phyloP scores from a whole-genome alignment of 2,888 invertebrate genomes.

The Heliconius aoede region DNA sequence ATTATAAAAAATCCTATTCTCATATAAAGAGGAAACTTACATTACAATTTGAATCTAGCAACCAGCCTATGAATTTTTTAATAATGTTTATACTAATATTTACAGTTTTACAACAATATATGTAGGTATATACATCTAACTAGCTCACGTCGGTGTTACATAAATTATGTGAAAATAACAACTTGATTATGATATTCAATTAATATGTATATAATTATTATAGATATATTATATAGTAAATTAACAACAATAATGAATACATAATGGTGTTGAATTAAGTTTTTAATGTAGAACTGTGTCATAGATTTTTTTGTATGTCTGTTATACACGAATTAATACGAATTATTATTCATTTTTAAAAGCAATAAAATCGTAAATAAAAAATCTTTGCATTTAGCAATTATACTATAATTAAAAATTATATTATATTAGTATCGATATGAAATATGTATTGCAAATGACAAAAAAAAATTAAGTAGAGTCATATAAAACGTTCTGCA shows the following conservation, averaged over 20 bases:
- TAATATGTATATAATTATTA: background rate
- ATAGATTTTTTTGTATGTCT: background rate
- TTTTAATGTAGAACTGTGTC: background rate
- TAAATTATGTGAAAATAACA: constrained; percentile 28
- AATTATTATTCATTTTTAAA: no score
- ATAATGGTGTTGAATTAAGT: background rate
- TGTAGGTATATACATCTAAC: constrained; percentile 45
- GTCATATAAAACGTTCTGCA: background rate
- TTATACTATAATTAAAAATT: background rate
- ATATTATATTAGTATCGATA: background rate
- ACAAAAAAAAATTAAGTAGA: background rate
- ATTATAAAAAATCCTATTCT: background rate
- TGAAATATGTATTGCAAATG: background rate
- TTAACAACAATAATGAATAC: constrained; percentile 12
- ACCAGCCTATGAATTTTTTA: constrained; percentile 58
- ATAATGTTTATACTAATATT: constrained; percentile 59
- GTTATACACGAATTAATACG: no score
- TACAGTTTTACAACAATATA: constrained; percentile 66
- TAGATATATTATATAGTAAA: constrained; percentile 2
- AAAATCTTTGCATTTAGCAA: no score
- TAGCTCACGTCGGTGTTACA: constrained; percentile 31
- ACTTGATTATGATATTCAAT: constrained; percentile 4
- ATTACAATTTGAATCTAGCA: constrained; percentile 66
- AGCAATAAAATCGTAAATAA: no score
- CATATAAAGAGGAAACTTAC: constrained; percentile 58